Evolutionary conservation across 2,888 invertebrate species (phyloP), one percentile per base, ranked within the genome.

Genomic region (Philopedon plagiatum): DNA sequence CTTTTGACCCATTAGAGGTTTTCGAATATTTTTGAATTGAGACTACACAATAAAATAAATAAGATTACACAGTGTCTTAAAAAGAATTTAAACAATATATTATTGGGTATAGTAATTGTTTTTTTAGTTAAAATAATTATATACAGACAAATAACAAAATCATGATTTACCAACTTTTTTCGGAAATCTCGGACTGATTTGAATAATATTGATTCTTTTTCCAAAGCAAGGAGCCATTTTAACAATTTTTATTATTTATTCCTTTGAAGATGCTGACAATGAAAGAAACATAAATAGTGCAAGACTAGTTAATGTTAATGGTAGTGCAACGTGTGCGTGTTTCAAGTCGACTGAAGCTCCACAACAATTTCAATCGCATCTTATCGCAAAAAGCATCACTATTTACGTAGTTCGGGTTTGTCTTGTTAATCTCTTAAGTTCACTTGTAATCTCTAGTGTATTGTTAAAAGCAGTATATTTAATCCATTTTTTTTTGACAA

Each of bases 111-210:
- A n/a, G n/a, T n/a, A n/a, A n/a, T n/a, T n/a, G n/a, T n/a, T n/a
- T n/a, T n/a, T n/a, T n/a, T n/a, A n/a, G n/a, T n/a, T n/a, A n/a
- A n/a, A n/a, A n/a, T n/a, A 11, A 15, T 39, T 15, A 15, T 39
- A 15, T 15, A 39, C 39, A 39, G 15, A 15, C 3, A 4, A 5
- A n/a, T 46, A 54, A 13, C 37, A 64, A 61, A 61, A 46, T 11
- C 9, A 8, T 18, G 56, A 56, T 58, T 66, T 66, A 66, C 66
- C 66, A 66, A 66, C 66, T 66, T 66, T 66, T 66, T 58, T 57
- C 7, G 66, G 46, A n/a, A 63, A 9, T 44, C 46, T 34, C 7
- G 39, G 51, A n/a, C 26, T 23, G 9, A 37, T 29, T 4, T 18
- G 5, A 13, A 23, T 49, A 15, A 21, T 29, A 19, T 21, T 19